phyloP scores from a whole-genome alignment of 2,797 vertebrate species.

The Cyprinodon diabolis region DNA sequence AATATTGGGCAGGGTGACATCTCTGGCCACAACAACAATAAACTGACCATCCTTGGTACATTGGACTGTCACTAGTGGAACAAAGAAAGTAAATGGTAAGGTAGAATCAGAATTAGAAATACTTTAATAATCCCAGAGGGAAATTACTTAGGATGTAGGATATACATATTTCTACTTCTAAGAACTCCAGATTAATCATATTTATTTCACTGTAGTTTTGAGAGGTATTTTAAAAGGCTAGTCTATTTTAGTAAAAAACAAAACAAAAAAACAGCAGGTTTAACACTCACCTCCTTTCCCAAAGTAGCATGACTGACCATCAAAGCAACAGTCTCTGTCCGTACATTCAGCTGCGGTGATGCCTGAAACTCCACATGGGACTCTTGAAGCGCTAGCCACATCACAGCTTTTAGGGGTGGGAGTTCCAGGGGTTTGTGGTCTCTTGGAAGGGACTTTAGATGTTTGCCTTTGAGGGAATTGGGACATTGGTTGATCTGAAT shows the following conservation, averaged over 20 bases:
- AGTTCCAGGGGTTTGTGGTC: rapidly evolving
- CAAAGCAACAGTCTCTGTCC: conserved; percentile 69
- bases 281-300: conserved; percentile 66
- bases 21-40: conserved; percentile 71
- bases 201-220: neutral
- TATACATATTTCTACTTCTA: neutral
- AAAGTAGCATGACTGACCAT: conserved; percentile 68
- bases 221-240: neutral
- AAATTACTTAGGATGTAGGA: neutral
- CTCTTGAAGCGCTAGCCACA: conserved; percentile 30
- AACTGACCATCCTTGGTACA: conserved; percentile 78
- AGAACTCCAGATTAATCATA: neutral
- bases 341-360: conserved; percentile 56
- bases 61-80: conserved; percentile 73
- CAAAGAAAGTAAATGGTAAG: conserved; percentile 3
- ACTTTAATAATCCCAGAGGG: too few relatives aligned
- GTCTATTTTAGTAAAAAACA: neutral
- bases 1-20: conserved; percentile 67
- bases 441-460: neutral
- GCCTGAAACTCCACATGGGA: conserved; percentile 62
- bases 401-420: conserved; percentile 46
- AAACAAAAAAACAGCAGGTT: too few relatives aligned
- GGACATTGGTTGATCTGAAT: neutral
- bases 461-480: neutral
- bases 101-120: neutral